Evolutionary conservation across 53 echinoderm and acorn worm species (phyloP).

Genomic region (Zoroaster sp.): DNA sequence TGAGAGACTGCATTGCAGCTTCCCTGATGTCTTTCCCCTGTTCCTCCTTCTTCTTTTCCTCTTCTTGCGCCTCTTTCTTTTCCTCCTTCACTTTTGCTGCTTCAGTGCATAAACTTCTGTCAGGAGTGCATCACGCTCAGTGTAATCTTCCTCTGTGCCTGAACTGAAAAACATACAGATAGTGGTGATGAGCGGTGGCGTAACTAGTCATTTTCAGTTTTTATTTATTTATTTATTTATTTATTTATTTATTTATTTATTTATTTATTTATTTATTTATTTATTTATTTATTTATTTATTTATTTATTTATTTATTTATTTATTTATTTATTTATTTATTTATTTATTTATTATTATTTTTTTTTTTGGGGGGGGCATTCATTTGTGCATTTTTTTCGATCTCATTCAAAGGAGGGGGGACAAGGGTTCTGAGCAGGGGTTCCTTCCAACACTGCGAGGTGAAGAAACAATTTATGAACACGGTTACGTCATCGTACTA

Average conservation of each 20-base stretch:
- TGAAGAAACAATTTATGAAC: neutral
- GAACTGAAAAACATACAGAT: neutral
- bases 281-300: too few species aligned
- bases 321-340: too few species aligned
- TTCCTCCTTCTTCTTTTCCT: slow-evolving; percentile 16
- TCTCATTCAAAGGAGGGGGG: too few species aligned
- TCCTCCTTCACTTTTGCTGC: neutral
- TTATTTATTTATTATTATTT: too few species aligned
- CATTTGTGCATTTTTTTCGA: too few species aligned
- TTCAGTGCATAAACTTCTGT: neutral
- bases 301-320: neutral
- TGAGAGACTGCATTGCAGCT: slow-evolving; percentile 10
- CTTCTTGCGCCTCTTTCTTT: neutral
- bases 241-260: neutral
- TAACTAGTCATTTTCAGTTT: neutral
- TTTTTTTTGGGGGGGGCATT: too few species aligned
- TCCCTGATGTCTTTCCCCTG: slow-evolving; percentile 25
- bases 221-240: neutral
- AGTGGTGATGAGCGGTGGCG: neutral
- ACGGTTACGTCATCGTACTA: neutral
- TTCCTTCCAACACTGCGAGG: too few species aligned
- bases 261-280: too few species aligned
- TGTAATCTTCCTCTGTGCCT: slow-evolving; percentile 27
- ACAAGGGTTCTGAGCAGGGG: too few species aligned
- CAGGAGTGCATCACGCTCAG: neutral